A percentile compares a stretch with the other conserved stretches of the same genome.
Evolutionary conservation across 1,140 invertebrate genomes (phyloP).

Genomic region (Ericerus pela): DNA sequence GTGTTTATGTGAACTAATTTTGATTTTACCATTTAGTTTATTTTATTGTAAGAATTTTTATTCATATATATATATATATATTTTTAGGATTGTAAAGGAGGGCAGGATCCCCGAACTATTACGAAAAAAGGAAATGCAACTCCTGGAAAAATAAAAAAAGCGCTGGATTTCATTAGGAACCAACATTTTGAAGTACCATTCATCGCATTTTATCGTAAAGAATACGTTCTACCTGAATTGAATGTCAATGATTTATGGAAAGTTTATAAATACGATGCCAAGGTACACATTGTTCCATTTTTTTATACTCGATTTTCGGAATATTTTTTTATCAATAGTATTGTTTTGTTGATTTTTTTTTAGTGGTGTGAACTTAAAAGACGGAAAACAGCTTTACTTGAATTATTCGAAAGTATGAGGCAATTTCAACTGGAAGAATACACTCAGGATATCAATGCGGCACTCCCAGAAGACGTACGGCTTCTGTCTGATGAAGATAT

Average conservation of each 20-base stretch:
- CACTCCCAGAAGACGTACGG: conserved; percentile 64
- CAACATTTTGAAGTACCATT: conserved; percentile 92
- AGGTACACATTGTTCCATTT: conserved; percentile 37
- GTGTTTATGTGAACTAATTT: conserved; percentile 30
- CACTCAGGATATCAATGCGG: conserved; percentile 66
- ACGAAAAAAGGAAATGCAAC: conserved; percentile 34
- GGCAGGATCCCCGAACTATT: conserved; percentile 21
- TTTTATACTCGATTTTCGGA: not conserved
- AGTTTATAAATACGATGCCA: conserved; percentile 89
- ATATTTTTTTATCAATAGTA: not conserved
- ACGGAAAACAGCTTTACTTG: conserved; percentile 69
- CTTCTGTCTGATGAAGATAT: conserved; percentile 76
- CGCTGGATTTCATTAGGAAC: conserved; percentile 90
- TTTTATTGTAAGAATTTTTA: not conserved
- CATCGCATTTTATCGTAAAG: conserved; percentile 96
- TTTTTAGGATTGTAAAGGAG: conserved; percentile 21
- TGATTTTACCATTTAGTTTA: not conserved
- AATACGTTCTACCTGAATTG: conserved; percentile 88
- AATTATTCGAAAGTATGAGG: conserved; percentile 82
- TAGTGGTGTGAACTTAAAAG: conserved; percentile 82
- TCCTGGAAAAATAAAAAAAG: conserved; percentile 79
- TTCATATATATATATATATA: not conserved
- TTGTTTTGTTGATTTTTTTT: conserved; percentile 18
- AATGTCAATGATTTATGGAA: conserved; percentile 95
- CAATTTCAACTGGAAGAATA: conserved; percentile 76